A percentile compares a stretch with the other conserved stretches of the same genome.
Conservation (phyloP, 2,113 vertebrate genomes). For the Lophura nycthemera region DNA sequence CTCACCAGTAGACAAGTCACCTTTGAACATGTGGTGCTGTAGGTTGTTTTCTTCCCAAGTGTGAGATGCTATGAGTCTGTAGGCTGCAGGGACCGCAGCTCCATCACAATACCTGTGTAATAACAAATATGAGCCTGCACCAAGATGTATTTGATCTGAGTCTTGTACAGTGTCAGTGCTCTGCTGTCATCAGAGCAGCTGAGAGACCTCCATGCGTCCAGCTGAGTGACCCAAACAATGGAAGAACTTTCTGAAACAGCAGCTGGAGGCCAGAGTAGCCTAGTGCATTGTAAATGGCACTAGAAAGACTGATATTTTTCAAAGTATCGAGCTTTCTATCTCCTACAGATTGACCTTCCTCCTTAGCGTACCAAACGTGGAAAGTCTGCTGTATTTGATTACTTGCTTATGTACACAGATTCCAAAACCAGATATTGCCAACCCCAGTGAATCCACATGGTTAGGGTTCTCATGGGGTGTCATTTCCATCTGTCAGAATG, state of each 20-base stretch:
- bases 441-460: not conserved
- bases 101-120: not conserved
- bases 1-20: not conserved
- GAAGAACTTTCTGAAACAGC: not conserved
- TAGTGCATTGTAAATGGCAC: not conserved
- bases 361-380: not conserved
- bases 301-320: too few species aligned
- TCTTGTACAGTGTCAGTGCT: not conserved
- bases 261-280: not conserved
- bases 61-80: not conserved
- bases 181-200: not conserved
- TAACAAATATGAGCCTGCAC: not conserved
- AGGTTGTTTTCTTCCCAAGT: accelerated
- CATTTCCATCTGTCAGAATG: not conserved
- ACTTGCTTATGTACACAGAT: not conserved
- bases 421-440: not conserved
- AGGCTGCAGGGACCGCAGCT: not conserved
- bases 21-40: accelerated
- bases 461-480: not conserved
- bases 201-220: not conserved
- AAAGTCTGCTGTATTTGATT: not conserved
- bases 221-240: not conserved
- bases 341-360: not conserved
- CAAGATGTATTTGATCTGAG: not conserved
- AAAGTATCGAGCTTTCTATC: not conserved